A percentile compares a stretch with the other conserved stretches of the same genome.
Conservation (phyloP, 92 coral and sea anemone species). For the Anthopleura xanthogrammica region DNA sequence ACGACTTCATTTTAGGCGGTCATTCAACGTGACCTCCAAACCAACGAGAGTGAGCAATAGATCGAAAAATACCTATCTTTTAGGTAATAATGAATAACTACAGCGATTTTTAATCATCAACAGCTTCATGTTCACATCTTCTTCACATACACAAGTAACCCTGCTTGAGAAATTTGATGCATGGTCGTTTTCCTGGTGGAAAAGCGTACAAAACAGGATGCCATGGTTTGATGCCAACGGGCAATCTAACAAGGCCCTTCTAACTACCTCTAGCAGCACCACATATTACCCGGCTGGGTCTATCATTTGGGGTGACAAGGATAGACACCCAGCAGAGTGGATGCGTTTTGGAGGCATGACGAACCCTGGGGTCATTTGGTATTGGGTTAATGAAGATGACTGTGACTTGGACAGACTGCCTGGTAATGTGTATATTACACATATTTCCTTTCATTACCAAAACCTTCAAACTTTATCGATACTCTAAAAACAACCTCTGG, state of each 20-base stretch:
- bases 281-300: constrained; percentile 7
- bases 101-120: no score
- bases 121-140: neutral
- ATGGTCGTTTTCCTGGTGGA: neutral
- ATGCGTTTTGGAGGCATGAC: constrained; percentile 52
- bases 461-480: no score
- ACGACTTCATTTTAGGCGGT: no score
- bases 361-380: constrained; percentile 79
- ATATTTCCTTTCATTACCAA: no score
- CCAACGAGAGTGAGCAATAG: no score
- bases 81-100: no score
- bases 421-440: constrained; percentile 25
- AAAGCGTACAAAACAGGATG: neutral
- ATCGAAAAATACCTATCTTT: no score
- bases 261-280: neutral
- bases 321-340: constrained; percentile 23
- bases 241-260: neutral
- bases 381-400: constrained; percentile 87
- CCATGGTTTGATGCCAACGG: constrained; percentile 7
- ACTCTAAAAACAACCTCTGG: no score
- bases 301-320: constrained; percentile 7
- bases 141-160: neutral
- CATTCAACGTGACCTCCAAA: no score
- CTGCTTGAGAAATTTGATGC: neutral
- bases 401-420: constrained; percentile 68